Conservation (phyloP, 2,113 vertebrate genomes). For the Tachysurus fulvidraco region DNA sequence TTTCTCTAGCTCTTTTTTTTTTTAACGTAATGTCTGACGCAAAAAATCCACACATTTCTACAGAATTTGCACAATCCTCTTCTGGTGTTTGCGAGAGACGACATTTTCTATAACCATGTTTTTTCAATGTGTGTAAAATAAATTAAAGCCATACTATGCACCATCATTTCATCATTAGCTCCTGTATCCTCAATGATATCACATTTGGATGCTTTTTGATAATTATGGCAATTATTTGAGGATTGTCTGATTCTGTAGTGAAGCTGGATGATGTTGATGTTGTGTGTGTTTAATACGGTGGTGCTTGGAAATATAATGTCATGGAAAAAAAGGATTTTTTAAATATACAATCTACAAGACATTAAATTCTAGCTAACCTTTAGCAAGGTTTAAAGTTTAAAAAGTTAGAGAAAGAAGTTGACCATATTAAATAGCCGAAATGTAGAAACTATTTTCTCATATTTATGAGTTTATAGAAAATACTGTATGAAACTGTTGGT, state of each 20-base stretch:
- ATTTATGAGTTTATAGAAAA: background rate
- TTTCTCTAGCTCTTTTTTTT: background rate
- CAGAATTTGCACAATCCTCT: background rate
- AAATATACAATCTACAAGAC: background rate
- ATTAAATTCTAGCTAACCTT: background rate
- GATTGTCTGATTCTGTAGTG: background rate
- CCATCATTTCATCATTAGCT: background rate
- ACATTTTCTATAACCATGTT: background rate
- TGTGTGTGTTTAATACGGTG: background rate
- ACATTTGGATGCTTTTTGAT: background rate
- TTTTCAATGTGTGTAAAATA: background rate
- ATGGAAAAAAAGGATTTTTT: background rate
- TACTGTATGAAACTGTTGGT: background rate
- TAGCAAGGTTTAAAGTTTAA: background rate
- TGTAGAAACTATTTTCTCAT: background rate
- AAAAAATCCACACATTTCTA: background rate
- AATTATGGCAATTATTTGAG: background rate
- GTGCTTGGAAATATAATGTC: background rate
- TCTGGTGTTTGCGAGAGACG: background rate
- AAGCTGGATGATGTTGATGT: background rate
- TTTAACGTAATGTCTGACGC: background rate
- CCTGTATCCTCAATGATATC: background rate
- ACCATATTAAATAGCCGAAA: background rate
- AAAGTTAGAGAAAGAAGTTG: background rate
- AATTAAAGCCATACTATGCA: background rate